These are phyloP conservation scores for Phallusia fumigata DNA, from an alignment of 23 tunicate species.

Conservation along the genomic window DNA sequence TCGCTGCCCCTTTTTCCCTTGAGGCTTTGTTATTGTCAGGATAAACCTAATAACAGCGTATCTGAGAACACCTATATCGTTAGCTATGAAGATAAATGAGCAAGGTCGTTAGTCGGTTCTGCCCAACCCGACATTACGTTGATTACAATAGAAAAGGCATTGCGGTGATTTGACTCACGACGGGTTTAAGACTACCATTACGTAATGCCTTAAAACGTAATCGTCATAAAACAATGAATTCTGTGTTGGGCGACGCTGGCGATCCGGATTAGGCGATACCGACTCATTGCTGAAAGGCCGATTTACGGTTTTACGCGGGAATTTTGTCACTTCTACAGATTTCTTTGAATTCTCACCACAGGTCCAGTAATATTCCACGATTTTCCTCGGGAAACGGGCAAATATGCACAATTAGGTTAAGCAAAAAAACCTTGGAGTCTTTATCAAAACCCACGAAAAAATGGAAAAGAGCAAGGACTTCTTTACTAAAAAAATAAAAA, in stretches of 20 bases:
- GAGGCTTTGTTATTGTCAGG: not conserved
- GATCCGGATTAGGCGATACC: not conserved
- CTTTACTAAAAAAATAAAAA: no score
- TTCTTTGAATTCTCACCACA: no score
- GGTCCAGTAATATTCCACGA: no score
- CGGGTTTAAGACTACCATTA: not conserved
- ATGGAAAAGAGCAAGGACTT: no score
- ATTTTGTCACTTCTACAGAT: no score
- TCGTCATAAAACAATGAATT: not conserved
- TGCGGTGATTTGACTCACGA: not conserved
- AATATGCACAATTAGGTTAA: no score
- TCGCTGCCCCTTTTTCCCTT: not conserved
- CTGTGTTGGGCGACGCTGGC: not conserved
- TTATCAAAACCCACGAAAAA: no score
- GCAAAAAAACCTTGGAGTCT: no score
- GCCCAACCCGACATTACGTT: not conserved
- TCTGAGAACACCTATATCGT: not conserved
- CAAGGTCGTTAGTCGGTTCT: not conserved
- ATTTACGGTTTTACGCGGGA: no score
- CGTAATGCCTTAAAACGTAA: not conserved
- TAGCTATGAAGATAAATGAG: constrained; percentile 3
- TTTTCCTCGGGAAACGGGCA: no score
- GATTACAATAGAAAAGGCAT: not conserved
- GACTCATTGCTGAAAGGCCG: no score
- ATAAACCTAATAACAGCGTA: not conserved